These are phyloP conservation scores for Rhinatrema bivittatum DNA, from an alignment of 2,797 vertebrate species.

Conservation along the genomic window DNA sequence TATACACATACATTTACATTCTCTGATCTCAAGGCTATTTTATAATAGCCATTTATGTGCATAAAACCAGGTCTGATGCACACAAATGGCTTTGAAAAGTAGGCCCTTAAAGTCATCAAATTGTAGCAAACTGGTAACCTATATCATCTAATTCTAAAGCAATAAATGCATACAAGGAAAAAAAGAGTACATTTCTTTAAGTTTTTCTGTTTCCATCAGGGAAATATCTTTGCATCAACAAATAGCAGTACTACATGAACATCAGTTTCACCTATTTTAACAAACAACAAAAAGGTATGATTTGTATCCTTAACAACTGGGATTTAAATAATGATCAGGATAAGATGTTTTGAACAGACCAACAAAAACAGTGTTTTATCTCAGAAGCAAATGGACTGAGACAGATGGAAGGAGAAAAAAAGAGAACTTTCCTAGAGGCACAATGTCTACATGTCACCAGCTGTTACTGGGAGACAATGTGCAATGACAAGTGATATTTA, in stretches of 20 bases:
- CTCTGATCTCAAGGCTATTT: no score
- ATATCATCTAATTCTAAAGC: no score
- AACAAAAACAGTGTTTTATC: conserved; percentile 37
- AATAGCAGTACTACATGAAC: neutral
- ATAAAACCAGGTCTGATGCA: no score
- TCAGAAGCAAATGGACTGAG: conserved; percentile 55
- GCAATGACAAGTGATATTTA: conserved; percentile 37
- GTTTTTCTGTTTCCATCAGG: neutral
- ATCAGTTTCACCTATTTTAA: neutral
- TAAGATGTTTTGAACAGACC: conserved; percentile 21
- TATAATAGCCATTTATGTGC: no score
- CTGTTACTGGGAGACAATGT: conserved; percentile 51
- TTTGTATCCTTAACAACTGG: conserved; percentile 7
- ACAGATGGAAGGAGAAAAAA: conserved; percentile 53
- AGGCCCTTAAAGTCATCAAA: no score
- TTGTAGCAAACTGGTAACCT: no score
- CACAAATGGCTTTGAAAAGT: no score
- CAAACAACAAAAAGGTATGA: neutral
- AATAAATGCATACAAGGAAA: neutral
- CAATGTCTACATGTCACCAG: conserved; percentile 45
- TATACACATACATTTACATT: no score
- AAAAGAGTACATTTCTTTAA: neutral
- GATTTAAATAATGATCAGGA: conserved; percentile 34
- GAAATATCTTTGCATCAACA: neutral
- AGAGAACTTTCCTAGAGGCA: conserved; percentile 45